Conservation (phyloP, 1,140 invertebrate species). For the Drosophila ficusphila region DNA sequence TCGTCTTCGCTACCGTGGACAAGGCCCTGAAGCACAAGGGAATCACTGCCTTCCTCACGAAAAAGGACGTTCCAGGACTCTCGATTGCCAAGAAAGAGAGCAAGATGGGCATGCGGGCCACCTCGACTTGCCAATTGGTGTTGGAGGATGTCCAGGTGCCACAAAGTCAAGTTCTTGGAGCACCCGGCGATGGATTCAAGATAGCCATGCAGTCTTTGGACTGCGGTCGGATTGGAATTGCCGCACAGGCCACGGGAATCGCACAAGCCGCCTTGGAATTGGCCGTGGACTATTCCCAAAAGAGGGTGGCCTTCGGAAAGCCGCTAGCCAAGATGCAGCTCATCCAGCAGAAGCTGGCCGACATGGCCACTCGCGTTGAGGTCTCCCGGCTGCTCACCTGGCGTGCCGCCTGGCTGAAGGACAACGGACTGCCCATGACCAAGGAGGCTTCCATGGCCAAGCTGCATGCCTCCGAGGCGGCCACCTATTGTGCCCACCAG, state of each 20-base stretch:
- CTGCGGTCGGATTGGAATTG: constrained; percentile 95
- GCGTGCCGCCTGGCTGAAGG: constrained; percentile 95
- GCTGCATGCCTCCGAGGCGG: constrained; percentile 95
- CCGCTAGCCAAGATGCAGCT: constrained; percentile 94
- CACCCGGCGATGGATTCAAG: constrained; percentile 93
- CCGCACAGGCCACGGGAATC: constrained; percentile 94
- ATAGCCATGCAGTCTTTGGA: constrained; percentile 97
- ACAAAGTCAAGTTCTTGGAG: constrained; percentile 91
- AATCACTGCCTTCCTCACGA: constrained; percentile 95
- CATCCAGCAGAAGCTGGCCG: constrained; percentile 96
- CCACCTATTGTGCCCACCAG: constrained; percentile 96
- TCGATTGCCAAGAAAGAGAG: constrained; percentile 97
- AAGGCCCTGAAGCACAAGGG: constrained; percentile 95
- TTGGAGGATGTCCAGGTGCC: constrained; percentile 96
- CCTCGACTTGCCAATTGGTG: constrained; percentile 95
- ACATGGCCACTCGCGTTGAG: constrained; percentile 94
- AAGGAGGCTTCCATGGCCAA: constrained; percentile 99
- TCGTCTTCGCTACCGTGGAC: constrained; percentile 97
- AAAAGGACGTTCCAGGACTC: constrained; percentile 89
- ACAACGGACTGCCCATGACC: constrained; percentile 92
- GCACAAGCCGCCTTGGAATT: constrained; percentile 96
- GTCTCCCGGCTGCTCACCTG: constrained; percentile 94
- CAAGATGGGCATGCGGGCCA: constrained; percentile 96
- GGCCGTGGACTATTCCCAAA: constrained; percentile 96
- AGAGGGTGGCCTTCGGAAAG: constrained; percentile 94